phyloP scores from a whole-genome alignment of 2,888 invertebrate genomes.

The Amiota communis region DNA sequence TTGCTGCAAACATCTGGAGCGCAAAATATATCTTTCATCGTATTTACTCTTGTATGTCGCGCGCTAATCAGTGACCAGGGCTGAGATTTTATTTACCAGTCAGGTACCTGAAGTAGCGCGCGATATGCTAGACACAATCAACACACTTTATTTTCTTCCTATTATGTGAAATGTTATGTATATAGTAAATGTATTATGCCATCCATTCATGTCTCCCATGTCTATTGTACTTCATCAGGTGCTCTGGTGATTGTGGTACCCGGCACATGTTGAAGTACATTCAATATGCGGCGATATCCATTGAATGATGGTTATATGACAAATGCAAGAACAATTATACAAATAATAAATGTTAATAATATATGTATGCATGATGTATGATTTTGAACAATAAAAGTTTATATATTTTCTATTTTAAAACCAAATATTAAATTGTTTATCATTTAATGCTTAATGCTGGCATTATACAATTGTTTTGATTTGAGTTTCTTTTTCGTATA shows the following conservation, averaged over 20 bases:
- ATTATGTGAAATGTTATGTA: not conserved
- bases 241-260: constrained; percentile 93
- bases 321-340: not conserved
- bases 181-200: not conserved
- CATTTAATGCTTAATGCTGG: too few relatives aligned
- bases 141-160: constrained; percentile 51
- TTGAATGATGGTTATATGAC: constrained; percentile 30
- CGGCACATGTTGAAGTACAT: constrained; percentile 99
- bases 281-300: constrained; percentile 84
- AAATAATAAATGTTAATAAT: constrained; percentile 11
- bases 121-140: constrained; percentile 78
- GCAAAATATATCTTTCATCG: not conserved
- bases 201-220: constrained; percentile 83
- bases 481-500: too few relatives aligned
- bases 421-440: too few relatives aligned
- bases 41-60: constrained; percentile 76
- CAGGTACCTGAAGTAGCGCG: constrained; percentile 99
- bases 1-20: not conserved
- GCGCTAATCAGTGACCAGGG: constrained; percentile 93
- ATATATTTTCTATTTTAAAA: too few relatives aligned
- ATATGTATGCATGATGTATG: too few relatives aligned
- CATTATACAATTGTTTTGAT: too few relatives aligned
- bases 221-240: constrained; percentile 99
- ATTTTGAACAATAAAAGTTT: too few relatives aligned
- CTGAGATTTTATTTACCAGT: constrained; percentile 81